phyloP scores from a whole-genome alignment of 53 echinoderm and acorn worm species.

The Paracentrotus lividus region DNA sequence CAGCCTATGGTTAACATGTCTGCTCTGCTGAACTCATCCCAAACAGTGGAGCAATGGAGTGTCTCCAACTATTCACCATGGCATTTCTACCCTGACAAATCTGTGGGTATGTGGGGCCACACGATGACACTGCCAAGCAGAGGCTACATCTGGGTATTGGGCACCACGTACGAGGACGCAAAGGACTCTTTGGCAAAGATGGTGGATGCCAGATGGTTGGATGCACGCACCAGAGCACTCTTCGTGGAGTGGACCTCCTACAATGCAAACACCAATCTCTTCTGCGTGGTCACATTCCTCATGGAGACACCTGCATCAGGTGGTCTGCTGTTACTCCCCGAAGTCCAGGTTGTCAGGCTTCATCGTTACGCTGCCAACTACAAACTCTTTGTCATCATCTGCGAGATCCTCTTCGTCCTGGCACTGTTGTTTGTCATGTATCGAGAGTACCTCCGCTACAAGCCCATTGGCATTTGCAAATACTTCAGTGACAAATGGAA shows the following conservation, averaged over 20 bases:
- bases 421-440: conserved; percentile 73
- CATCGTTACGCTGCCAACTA: conserved; percentile 77
- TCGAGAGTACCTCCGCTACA: conserved; percentile 71
- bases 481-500: conserved; percentile 85
- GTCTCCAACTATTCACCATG: conserved; percentile 70
- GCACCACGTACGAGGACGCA: conserved; percentile 65
- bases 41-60: not conserved
- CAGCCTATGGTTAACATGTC: conserved; percentile 26
- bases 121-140: conserved; percentile 72
- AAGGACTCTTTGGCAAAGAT: conserved; percentile 62
- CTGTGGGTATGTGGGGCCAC: conserved; percentile 73
- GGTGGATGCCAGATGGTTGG: conserved; percentile 77
- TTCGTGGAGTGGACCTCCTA: conserved; percentile 91
- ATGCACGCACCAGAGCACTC: conserved; percentile 83
- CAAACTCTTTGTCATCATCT: conserved; percentile 78
- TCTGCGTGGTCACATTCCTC: conserved; percentile 84
- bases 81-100: conserved; percentile 67
- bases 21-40: not conserved
- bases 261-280: conserved; percentile 94
- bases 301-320: conserved; percentile 86
- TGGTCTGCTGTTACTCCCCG: conserved; percentile 76
- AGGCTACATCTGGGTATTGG: conserved; percentile 84
- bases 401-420: conserved; percentile 79
- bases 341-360: conserved; percentile 79
- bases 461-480: conserved; percentile 51